phyloP scores from a whole-genome alignment of 2,888 invertebrate genomes.

The Parelbella ahira region DNA sequence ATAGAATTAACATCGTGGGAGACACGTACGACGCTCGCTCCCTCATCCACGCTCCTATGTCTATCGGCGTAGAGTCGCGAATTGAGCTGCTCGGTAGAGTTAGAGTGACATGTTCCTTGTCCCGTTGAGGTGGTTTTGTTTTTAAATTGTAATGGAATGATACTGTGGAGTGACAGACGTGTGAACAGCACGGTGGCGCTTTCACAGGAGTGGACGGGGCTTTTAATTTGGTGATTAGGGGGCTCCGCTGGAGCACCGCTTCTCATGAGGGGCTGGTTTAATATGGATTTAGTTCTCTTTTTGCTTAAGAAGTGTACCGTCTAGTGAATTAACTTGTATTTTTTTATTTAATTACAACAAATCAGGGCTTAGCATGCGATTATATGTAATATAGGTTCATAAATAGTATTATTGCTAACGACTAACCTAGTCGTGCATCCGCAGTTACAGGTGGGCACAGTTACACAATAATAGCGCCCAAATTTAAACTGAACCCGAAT shows the following conservation, averaged over 20 bases:
- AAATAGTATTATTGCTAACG: no score
- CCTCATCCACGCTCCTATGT: no score
- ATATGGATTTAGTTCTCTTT: slow-evolving; percentile 9
- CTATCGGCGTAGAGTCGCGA: slow-evolving; percentile 33
- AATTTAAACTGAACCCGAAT: no score
- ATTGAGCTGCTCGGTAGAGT: slow-evolving; percentile 1
- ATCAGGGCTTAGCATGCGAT: no score
- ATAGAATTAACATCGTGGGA: slow-evolving; percentile 57
- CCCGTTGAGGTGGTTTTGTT: slow-evolving; percentile 53
- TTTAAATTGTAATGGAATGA: slow-evolving; percentile 47
- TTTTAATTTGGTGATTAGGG: slow-evolving; percentile 41
- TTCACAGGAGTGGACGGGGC: slow-evolving; percentile 53
- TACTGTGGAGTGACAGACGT: slow-evolving; percentile 63
- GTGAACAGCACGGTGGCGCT: slow-evolving; percentile 58
- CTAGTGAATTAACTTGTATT: no score
- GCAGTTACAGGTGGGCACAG: no score
- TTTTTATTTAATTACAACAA: no score
- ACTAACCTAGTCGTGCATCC: no score
- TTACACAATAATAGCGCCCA: no score
- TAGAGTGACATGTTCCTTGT: slow-evolving; percentile 31
- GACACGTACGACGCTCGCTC: slow-evolving; percentile 42
- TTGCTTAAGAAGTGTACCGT: slow-evolving; percentile 5
- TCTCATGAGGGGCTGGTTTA: slow-evolving; percentile 28
- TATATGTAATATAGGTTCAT: no score
- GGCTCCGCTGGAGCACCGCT: slow-evolving; percentile 31